phyloP scores from a whole-genome alignment of 2,888 invertebrate genomes.

The Leptothorax acervorum region DNA sequence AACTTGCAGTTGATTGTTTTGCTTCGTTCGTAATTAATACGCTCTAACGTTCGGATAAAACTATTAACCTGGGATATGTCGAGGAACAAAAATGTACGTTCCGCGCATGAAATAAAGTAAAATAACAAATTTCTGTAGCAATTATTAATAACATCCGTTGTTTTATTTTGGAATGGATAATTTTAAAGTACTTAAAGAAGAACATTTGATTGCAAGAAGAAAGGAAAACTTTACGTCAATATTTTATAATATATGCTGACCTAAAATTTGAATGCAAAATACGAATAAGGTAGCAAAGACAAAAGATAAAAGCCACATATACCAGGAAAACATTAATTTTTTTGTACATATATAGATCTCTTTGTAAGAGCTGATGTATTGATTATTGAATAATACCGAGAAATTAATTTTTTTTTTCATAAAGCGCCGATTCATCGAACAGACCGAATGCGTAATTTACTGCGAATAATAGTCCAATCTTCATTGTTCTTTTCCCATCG shows the following conservation, averaged over 20 bases:
- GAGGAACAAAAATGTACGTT: slow-evolving; percentile 11
- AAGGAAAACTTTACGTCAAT: neutral
- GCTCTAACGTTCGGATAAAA: slow-evolving; percentile 27
- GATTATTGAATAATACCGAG: slow-evolving; percentile 44
- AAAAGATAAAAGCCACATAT: slow-evolving; percentile 23
- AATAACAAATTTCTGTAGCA: slow-evolving; percentile 28
- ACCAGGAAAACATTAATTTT: neutral
- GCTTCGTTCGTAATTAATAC: slow-evolving; percentile 47
- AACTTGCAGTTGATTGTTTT: slow-evolving; percentile 53
- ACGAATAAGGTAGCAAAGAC: neutral
- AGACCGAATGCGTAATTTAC: slow-evolving; percentile 66
- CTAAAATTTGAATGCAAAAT: neutral
- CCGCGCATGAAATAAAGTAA: neutral
- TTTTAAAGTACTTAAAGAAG: neutral
- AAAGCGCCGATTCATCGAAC: slow-evolving; percentile 66
- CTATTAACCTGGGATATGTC: slow-evolving; percentile 31
- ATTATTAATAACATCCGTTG: neutral
- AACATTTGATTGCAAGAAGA: neutral
- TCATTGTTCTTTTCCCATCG: slow-evolving; percentile 54
- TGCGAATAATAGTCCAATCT: slow-evolving; percentile 67
- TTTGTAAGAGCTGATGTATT: neutral
- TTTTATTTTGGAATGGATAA: neutral
- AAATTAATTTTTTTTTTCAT: slow-evolving; percentile 66
- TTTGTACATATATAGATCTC: neutral
- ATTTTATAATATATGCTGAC: neutral